phyloP scores from a whole-genome alignment of 2,113 vertebrate species.

The Halcyon senegalensis region DNA sequence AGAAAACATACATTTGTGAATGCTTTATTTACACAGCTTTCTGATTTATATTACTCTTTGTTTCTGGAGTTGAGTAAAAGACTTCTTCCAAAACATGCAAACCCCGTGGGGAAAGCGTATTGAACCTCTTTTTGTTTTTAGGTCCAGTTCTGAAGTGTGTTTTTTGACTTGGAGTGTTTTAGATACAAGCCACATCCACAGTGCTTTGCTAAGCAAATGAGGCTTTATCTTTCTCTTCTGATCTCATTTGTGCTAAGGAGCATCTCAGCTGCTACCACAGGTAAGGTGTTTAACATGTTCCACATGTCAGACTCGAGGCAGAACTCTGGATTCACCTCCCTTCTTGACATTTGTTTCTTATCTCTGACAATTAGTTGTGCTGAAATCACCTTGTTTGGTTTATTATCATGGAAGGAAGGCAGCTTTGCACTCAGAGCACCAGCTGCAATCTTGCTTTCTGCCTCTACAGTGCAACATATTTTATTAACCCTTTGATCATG shows the following conservation, averaged over 20 bases:
- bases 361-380: conserved; percentile 60
- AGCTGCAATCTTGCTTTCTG: background rate
- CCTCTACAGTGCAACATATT: fast-evolving
- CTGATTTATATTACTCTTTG: background rate
- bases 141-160: background rate
- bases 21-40: conserved; percentile 27
- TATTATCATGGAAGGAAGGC: background rate
- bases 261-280: background rate
- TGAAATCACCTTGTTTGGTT: conserved; percentile 19
- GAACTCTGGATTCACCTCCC: background rate
- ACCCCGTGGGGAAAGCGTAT: background rate
- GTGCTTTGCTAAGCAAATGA: background rate
- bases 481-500: background rate
- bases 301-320: background rate
- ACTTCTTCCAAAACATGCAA: background rate
- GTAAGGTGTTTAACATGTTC: conserved; percentile 9
- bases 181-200: background rate
- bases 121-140: background rate
- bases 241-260: background rate
- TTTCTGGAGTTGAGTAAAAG: background rate
- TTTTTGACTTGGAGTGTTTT: background rate
- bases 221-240: background rate
- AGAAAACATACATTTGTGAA: background rate
- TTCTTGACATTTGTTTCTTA: conserved; percentile 38
- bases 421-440: background rate